These are phyloP conservation scores for Antheraea yamamai DNA, from an alignment of 2,888 invertebrate species.

Conservation along the genomic window DNA sequence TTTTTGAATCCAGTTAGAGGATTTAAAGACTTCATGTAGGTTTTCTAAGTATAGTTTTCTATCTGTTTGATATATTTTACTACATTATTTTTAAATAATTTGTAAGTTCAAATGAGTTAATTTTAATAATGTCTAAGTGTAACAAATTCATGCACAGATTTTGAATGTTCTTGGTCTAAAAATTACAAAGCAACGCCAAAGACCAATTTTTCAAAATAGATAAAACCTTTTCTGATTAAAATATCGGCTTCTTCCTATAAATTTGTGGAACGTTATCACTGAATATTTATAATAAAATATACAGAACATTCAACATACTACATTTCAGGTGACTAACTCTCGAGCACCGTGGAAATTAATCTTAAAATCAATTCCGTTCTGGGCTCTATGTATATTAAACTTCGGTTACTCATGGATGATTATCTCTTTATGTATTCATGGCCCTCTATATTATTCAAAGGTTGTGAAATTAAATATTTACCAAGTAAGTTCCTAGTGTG, in stretches of 20 bases:
- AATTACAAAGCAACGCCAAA: not conserved
- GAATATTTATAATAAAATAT: not conserved
- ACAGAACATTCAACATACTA: not conserved
- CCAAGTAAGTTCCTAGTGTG: constrained; percentile 48
- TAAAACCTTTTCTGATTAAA: not conserved
- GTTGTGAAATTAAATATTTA: constrained; percentile 61
- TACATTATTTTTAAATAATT: not conserved
- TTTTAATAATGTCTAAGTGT: not conserved
- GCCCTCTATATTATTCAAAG: constrained; percentile 65
- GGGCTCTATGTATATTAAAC: constrained; percentile 69
- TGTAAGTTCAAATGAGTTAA: not conserved
- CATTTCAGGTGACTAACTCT: constrained; percentile 62
- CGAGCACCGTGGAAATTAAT: constrained; percentile 69
- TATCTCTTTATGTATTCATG: constrained; percentile 64
- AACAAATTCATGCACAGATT: not conserved
- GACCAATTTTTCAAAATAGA: no score
- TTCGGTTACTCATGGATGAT: constrained; percentile 78
- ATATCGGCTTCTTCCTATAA: not conserved
- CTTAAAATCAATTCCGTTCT: constrained; percentile 64
- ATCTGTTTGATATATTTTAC: not conserved
- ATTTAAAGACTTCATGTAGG: no score
- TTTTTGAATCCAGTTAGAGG: no score
- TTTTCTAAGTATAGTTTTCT: not conserved
- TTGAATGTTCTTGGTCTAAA: not conserved
- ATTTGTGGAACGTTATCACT: not conserved